Conservation (phyloP, 2,888 invertebrate genomes). For the Chouioia cunea region DNA sequence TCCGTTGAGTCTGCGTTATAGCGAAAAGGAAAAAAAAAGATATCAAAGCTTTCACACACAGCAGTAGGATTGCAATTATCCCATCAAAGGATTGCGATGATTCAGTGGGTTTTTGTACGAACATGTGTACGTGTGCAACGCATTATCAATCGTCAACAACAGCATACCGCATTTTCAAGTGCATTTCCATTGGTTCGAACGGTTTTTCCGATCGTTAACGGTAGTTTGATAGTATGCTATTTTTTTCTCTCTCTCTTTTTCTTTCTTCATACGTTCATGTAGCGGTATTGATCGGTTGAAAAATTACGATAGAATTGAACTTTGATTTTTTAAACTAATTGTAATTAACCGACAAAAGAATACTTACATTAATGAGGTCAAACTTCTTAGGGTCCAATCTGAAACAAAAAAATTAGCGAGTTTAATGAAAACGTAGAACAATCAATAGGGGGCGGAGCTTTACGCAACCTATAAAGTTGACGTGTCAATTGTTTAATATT, state of each 20-base stretch:
- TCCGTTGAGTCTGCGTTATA: no score
- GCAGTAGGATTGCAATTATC: slow-evolving; percentile 28
- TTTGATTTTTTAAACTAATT: no score
- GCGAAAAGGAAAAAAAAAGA: no score
- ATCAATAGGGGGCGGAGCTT: no score
- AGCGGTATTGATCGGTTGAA: background rate
- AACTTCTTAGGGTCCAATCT: slow-evolving; percentile 88
- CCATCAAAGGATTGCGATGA: slow-evolving; percentile 53
- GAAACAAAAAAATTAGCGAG: slow-evolving; percentile 64
- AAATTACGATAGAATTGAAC: background rate
- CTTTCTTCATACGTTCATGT: background rate
- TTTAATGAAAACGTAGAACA: no score
- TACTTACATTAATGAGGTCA: slow-evolving; percentile 90
- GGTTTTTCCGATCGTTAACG: slow-evolving; percentile 58
- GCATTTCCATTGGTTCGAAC: slow-evolving; percentile 56
- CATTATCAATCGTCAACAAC: no score
- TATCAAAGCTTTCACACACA: no score
- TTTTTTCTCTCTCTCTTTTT: background rate
- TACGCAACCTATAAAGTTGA: no score
- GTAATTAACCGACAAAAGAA: slow-evolving; percentile 32
- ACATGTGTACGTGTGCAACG: slow-evolving; percentile 19
- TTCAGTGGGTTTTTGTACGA: slow-evolving; percentile 49
- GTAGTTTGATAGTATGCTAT: background rate
- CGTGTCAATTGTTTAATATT: no score
- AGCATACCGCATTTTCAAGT: slow-evolving; percentile 1